Evolutionary conservation across 2,888 invertebrate species (phyloP), one percentile per base, ranked within the genome.

Genomic region (Tetranychus truncatus): DNA sequence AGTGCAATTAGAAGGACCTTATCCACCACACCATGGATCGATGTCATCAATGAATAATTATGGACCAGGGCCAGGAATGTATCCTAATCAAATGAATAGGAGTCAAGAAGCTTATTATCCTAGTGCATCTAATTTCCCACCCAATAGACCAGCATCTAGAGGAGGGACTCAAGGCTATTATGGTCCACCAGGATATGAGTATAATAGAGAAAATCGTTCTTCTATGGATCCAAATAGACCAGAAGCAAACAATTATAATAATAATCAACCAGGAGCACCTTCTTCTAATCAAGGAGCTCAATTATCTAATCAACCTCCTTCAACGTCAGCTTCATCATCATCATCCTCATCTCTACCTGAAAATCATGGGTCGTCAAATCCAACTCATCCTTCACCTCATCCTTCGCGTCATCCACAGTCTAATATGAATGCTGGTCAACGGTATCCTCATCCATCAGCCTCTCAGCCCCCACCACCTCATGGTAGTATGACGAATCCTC

Each of bases 251-350:
- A 18, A 66, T 15, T 66, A 66, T 15, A 20, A 18, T 66, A 20
- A 66, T n/a, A 76, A 55, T 15, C 66, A 73, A 76, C 72, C 86
- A 85, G 80, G 81, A 85, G 67, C 73, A 74, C 66, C 66, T 20
- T 34, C 24, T 24, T 34, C 34, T 0, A 34, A 34, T 34, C 55
- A 9, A 69, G 15, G 15, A 9, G 15, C 9, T 55, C 55, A 9
- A 6, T 15, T 15, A 55, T 5, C 9, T 55, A 15, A 55, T 55
- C 11, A 55, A 69, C 69, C 69, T 20, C 69, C 69, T 69, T 69
- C 69, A 55, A 55, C 11, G 45, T 45, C 15, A 18, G 8, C 11
- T n/a, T 44, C 15, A 34, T 45, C 11, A n/a, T 45, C 44, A 20
- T 72, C 72, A 11, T n/a, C 71, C 34, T 34, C 34, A 34, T 34